A percentile compares a stretch with the other conserved stretches of the same genome.
Conservation (phyloP, 2,113 vertebrate species). For the Catharus fuscescens region DNA sequence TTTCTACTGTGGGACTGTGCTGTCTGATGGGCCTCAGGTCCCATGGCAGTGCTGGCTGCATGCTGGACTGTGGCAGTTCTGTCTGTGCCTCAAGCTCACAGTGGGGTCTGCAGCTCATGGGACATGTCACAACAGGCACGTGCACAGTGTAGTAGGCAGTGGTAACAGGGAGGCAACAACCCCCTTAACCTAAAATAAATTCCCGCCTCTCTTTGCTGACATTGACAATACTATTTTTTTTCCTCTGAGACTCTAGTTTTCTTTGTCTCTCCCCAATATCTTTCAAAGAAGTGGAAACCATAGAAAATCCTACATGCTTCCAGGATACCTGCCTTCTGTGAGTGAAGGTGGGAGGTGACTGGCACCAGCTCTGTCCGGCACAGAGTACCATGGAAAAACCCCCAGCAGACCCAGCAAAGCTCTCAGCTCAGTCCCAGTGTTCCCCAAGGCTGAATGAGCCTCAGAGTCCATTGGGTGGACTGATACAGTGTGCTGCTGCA, state of each 20-base stretch:
- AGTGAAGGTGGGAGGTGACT: background rate
- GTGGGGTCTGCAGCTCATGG: background rate
- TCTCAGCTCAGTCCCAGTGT: background rate
- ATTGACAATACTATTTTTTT: background rate
- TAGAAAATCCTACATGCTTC: fast-evolving
- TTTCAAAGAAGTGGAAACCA: background rate
- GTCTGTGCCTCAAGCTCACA: fast-evolving
- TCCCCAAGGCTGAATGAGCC: background rate
- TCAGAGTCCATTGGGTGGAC: background rate
- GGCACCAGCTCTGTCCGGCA: background rate
- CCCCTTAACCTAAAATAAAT: background rate
- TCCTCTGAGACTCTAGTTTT: background rate
- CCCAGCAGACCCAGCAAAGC: background rate
- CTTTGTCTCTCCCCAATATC: background rate
- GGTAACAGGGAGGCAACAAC: background rate
- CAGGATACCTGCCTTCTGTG: background rate
- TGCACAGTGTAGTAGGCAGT: background rate
- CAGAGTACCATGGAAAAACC: background rate
- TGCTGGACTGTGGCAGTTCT: background rate
- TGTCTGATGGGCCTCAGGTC: background rate
- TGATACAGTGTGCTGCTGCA: background rate
- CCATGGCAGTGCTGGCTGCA: fast-evolving
- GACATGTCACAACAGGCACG: background rate
- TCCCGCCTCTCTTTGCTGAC: background rate
- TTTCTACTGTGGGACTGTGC: background rate